phyloP scores from a whole-genome alignment of 2,113 vertebrate genomes.

The Pangasianodon hypophthalmus region DNA sequence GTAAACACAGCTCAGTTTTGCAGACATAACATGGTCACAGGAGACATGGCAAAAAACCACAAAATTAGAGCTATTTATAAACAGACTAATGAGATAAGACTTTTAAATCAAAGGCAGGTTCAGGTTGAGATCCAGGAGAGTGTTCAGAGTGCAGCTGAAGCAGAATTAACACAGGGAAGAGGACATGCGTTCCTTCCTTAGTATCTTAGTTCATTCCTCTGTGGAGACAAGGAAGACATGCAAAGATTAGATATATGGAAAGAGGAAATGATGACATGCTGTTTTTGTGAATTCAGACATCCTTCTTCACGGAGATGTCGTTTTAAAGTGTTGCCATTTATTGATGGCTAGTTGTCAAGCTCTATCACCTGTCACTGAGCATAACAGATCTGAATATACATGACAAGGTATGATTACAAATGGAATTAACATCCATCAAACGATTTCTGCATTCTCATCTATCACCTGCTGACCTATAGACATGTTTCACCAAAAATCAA shows the following conservation, averaged over 20 bases:
- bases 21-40: constrained; percentile 16
- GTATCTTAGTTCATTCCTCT: not conserved
- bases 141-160: not conserved
- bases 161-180: not conserved
- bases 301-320: not conserved
- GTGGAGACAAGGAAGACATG: not conserved
- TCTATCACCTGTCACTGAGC: not conserved
- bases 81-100: not conserved
- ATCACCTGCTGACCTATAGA: not conserved
- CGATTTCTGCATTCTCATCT: not conserved
- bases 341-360: not conserved
- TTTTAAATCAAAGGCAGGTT: not conserved
- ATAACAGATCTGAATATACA: not conserved
- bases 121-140: not conserved
- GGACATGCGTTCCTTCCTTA: not conserved
- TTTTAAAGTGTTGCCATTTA: not conserved
- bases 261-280: not conserved
- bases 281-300: not conserved
- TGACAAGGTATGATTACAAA: not conserved
- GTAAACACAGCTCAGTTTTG: not conserved
- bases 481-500: not conserved
- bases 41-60: not conserved
- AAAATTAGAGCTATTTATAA: not conserved
- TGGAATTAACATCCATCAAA: not conserved
- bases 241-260: not conserved